Evolutionary conservation across 2,888 invertebrate genomes (phyloP).

Genomic region (Cephus sareptanus): DNA sequence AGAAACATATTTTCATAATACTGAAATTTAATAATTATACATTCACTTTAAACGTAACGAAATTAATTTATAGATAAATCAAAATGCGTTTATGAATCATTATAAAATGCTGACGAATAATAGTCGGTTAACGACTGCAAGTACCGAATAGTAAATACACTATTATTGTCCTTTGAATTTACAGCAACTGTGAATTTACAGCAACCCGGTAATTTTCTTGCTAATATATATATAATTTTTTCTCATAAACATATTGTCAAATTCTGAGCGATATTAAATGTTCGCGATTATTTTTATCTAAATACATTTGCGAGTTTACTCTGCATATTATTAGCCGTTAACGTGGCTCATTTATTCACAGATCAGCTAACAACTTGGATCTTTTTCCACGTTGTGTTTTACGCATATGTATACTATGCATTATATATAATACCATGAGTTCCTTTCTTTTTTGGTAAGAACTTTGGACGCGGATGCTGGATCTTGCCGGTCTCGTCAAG

Average conservation of each 20-base stretch:
- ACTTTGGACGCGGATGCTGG: neutral
- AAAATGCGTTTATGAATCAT: neutral
- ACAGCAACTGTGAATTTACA: neutral
- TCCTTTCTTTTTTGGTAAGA: neutral
- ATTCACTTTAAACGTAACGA: neutral
- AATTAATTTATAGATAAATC: neutral
- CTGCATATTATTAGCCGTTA: neutral
- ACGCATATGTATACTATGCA: neutral
- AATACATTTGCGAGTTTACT: neutral
- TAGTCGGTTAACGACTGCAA: neutral
- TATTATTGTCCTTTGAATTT: neutral
- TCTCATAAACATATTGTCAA: neutral
- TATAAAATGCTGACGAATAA: neutral
- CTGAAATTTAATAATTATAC: neutral
- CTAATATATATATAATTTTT: neutral
- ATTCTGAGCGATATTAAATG: neutral
- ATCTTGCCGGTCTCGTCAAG: neutral
- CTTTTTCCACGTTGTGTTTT: neutral
- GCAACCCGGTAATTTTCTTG: neutral
- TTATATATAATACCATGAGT: neutral
- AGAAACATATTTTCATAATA: neutral
- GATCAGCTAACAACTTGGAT: neutral
- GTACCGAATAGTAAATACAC: neutral
- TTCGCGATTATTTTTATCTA: neutral
- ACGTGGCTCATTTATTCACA: neutral